Percentiles rank a stretch among this genome's conserved stretches.
Conservation (phyloP, 2,888 invertebrate species). For the Microctonus aethiopoides region DNA sequence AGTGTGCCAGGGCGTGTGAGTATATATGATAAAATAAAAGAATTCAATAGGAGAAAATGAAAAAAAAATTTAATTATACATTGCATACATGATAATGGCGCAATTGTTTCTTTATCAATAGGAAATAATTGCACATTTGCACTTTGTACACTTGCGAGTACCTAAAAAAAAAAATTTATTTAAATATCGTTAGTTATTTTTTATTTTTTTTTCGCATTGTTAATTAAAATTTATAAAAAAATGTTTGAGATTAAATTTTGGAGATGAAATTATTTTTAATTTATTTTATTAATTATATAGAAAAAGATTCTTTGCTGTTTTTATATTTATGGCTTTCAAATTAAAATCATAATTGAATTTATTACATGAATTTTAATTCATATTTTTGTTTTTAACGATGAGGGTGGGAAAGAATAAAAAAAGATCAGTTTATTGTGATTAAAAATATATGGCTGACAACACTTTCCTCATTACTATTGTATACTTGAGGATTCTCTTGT, state of each 20-base stretch:
- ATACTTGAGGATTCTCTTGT: background rate
- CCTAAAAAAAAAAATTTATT: no score
- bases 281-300: no score
- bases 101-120: background rate
- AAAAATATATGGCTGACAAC: background rate
- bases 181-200: background rate
- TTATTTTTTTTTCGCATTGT: background rate
- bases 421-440: background rate
- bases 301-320: no score
- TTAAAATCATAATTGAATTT: background rate
- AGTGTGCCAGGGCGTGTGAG: no score
- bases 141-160: no score
- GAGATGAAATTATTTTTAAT: no score
- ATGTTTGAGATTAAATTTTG: no score
- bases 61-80: background rate
- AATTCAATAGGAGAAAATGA: background rate
- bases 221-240: no score
- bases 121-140: background rate
- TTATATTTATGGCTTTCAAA: background rate
- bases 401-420: background rate
- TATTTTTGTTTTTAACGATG: background rate
- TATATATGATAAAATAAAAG: background rate
- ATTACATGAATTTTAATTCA: background rate
- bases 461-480: background rate
- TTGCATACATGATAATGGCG: background rate